Evolutionary conservation across 2,797 vertebrate genomes (phyloP), one percentile per base, ranked within the genome.

Genomic region (Gephyroberyx darwinii): DNA sequence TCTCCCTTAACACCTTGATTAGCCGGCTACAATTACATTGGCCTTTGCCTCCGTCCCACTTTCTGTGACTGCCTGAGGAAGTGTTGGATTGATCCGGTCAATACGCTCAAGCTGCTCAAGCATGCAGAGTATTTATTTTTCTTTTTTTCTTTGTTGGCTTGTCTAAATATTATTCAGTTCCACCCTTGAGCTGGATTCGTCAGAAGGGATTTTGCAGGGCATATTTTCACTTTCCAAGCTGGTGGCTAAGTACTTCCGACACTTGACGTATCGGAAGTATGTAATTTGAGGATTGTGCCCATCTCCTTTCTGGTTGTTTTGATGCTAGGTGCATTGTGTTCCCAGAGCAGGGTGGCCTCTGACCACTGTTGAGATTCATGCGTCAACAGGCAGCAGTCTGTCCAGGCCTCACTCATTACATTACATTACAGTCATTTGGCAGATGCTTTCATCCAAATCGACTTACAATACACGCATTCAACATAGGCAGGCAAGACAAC

Each of bases 151-250:
- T 80, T 45, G 63, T 85, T 82, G 79, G 56, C 70, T 89, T 89
- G 85, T 92, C 87, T 92, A 91, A 92, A 92, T 92, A 89, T 92
- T 88, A 89, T 91, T 90, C 81, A 78, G 85, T 87, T 86, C 87
- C 68, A 63, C 71, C 71, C 62, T 80, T 89, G 78, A 92, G 89
- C 85, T 73, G 80, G 92, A 90, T 93, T 93, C 92, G 86, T 89
- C 80, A 86, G 82, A 87, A 82, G 84, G 90, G 90, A 87, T 89
- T 92, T 87, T 69, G 56, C 72, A 9, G 45, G 77, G 69, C 78
- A 74, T 88, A 88, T 90, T 90, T 91, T 89, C 69, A 74, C 76
- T 86, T 68, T 55, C 47, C 62, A 41, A 75, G 54, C 79, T 79
- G 72, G 76, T 57, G 45, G 58, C 70, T 73, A 65, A 87, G 75